Conservation (phyloP, 2,797 vertebrate genomes). For the Paratrypauchen microcephalus region DNA sequence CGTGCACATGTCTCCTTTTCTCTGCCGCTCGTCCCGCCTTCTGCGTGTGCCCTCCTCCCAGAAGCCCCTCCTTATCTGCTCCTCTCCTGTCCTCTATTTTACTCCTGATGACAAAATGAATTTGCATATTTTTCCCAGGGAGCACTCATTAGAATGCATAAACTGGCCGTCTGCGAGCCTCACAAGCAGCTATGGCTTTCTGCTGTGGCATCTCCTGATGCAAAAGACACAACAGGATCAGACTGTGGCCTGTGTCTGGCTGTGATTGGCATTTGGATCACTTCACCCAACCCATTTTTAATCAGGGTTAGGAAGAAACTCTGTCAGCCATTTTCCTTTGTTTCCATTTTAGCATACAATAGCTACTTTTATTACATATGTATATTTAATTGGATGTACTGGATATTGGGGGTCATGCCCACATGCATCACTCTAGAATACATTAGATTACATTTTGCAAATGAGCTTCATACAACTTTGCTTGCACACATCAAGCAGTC, state of each 20-base stretch:
- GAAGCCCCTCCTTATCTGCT: constrained; percentile 70
- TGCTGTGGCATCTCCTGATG: constrained; percentile 64
- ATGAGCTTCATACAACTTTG: constrained; percentile 10
- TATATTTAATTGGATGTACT: constrained; percentile 9
- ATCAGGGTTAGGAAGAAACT: constrained; percentile 66
- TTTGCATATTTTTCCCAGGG: constrained; percentile 77
- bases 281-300: constrained; percentile 59
- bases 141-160: constrained; percentile 77
- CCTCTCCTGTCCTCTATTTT: constrained; percentile 75
- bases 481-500: constrained; percentile 21
- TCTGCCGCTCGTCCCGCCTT: constrained; percentile 56
- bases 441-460: constrained; percentile 16
- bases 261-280: constrained; percentile 75
- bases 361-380: constrained; percentile 13
- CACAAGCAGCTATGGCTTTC: constrained; percentile 65
- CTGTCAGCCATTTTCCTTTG: constrained; percentile 70
- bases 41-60: constrained; percentile 57
- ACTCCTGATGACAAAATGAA: constrained; percentile 74
- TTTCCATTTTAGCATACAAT: constrained; percentile 50
- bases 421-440: constrained; percentile 1
- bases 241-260: constrained; percentile 69
- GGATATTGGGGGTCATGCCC: constrained; percentile 8
- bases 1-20: constrained; percentile 39
- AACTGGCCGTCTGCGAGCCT: constrained; percentile 58
- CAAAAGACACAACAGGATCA: constrained; percentile 68